Base-by-base conservation (phyloP, 1,140 invertebrate species). In the Drosophila carrolli region DNA sequence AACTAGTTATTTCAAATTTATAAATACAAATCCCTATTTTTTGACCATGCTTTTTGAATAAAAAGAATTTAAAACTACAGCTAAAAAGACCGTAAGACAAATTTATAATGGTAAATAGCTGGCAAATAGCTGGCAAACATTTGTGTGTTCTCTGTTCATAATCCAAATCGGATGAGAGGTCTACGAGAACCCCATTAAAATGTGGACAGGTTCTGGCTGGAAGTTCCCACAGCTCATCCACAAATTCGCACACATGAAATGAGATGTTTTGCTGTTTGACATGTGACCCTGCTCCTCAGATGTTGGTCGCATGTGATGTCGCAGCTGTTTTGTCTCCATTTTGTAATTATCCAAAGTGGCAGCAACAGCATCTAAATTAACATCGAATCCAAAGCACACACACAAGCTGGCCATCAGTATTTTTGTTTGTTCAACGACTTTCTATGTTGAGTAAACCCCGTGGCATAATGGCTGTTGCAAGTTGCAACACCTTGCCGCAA, bases 331-430 rank as follows among this genome's bases (percentile, higher is more conserved):
- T 19, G 38, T 35, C 51, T 80, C 14, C 63, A 43, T 57, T 71
- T 75, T 60, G 76, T 67, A 83, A 83, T 83, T 82, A 82, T 62
- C 77, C 70, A 55, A 76, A 80, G 75, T 82, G 79, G 58, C 80
- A 82, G 43, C 50, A 55, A 51, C 76, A 84, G 75, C 29, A 59
- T 44, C 53, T 43, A 75, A 74, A 70, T 58, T 60, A 78, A 68
- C 67, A 74, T 59, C 37, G 44, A 50, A 57, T 16, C 44, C 37
- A 43, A 29, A 44, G 19, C 14, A 44, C 9, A 44, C 19, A 54
- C 41, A 35, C 54, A 14, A n/a, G 27, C 13, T 62, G 38, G 23
- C 13, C 29, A 50, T 16, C 23, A 29, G 23, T 29, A 59, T 35
- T 60, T 51, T 53, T 37, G 50, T 37, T 53, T 35, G 37, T 32